Evolutionary conservation across 2,888 invertebrate genomes (phyloP).

Genomic region (Acleris cristana): DNA sequence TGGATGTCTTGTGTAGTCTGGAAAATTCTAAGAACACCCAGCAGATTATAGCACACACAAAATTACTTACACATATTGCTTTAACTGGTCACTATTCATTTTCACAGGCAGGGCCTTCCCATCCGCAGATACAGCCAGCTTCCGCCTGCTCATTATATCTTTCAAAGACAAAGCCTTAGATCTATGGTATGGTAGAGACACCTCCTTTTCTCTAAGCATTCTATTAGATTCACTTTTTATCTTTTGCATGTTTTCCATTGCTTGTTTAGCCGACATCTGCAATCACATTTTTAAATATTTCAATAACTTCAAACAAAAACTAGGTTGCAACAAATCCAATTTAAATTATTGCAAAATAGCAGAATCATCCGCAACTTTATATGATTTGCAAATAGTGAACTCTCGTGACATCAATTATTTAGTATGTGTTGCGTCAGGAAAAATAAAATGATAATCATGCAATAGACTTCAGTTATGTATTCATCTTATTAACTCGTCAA

Average conservation of each 20-base stretch:
- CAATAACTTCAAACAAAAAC: no score
- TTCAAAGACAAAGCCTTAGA: conserved; percentile 91
- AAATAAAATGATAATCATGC: no score
- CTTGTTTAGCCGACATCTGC: conserved; percentile 87
- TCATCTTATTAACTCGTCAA: no score
- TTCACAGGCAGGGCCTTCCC: conserved; percentile 81
- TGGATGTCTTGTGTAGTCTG: no score
- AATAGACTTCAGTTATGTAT: no score
- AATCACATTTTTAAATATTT: conserved; percentile 6
- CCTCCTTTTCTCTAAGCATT: conserved; percentile 88
- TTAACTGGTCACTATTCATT: conserved; percentile 87
- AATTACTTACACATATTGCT: conserved; percentile 85
- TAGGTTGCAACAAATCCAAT: no score
- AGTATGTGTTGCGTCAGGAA: no score
- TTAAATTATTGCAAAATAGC: no score
- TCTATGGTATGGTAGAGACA: conserved; percentile 93
- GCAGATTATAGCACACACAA: conserved; percentile 5
- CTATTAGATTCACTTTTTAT: conserved; percentile 94
- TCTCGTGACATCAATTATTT: no score
- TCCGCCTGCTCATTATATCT: conserved; percentile 87
- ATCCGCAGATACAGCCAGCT: conserved; percentile 64
- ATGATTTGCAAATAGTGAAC: no score
- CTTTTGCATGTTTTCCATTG: conserved; percentile 87
- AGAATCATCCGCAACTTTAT: no score
- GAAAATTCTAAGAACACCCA: not conserved